Percentiles rank a stretch among this genome's conserved stretches.
These are phyloP conservation scores for Morpho achilles DNA, from an alignment of 2,888 invertebrate species.

Conservation along the genomic window DNA sequence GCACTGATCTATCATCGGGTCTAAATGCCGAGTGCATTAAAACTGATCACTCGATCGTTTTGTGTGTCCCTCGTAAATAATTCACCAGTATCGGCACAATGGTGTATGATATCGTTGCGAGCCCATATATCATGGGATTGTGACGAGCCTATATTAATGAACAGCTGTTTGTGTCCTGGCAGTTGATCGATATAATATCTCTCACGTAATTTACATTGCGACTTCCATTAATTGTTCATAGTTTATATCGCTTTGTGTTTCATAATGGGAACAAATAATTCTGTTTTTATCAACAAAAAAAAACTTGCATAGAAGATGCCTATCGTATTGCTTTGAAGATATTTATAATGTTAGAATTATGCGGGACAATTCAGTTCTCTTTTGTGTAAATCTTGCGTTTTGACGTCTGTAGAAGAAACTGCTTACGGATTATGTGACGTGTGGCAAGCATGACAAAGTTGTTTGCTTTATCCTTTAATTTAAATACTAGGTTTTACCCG, in stretches of 20 bases:
- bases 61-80: conserved; percentile 7
- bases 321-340: too few relatives aligned
- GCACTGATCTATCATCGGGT: not conserved
- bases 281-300: too few relatives aligned
- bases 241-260: not conserved
- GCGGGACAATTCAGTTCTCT: too few relatives aligned
- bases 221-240: not conserved
- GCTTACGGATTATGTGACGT: too few relatives aligned
- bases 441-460: too few relatives aligned
- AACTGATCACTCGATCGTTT: conserved; percentile 5
- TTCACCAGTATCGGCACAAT: conserved; percentile 6
- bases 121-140: conserved; percentile 10
- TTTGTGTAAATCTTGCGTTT: too few relatives aligned
- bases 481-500: too few relatives aligned
- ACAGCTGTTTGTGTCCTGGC: conserved; percentile 3
- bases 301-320: too few relatives aligned
- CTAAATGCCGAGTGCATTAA: conserved; percentile 3
- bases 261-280: not conserved
- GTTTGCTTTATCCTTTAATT: too few relatives aligned
- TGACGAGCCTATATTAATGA: conserved; percentile 9
- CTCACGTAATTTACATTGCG: not conserved
- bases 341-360: too few relatives aligned
- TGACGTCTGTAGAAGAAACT: too few relatives aligned
- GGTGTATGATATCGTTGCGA: conserved; percentile 9
- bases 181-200: conserved; percentile 5